Conservation (phyloP, 1,140 invertebrate species). For the Heliconius eleuchia region DNA sequence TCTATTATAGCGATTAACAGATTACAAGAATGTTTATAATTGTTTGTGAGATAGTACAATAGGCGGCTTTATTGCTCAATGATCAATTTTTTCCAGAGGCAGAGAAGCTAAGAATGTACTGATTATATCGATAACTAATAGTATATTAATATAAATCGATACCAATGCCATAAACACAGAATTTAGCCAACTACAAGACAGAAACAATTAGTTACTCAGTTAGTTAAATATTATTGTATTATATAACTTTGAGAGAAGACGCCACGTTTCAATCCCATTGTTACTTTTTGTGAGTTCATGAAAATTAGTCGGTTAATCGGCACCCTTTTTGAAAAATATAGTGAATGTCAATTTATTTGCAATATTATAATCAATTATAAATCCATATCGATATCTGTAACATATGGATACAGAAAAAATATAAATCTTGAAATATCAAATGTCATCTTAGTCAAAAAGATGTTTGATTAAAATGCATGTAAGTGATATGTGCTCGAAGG, state of each 20-base stretch:
- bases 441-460: neutral
- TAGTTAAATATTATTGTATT: constrained; percentile 27
- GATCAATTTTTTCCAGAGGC: no score
- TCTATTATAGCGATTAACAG: no score
- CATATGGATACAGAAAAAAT: neutral
- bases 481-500: neutral
- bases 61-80: no score
- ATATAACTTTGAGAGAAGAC: constrained; percentile 18
- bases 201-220: constrained; percentile 37
- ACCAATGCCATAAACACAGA: constrained; percentile 3
- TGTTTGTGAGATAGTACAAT: no score
- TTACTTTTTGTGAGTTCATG: constrained; percentile 28
- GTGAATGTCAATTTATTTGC: constrained; percentile 27
- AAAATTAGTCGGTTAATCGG: constrained; percentile 37
- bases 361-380: constrained; percentile 12
- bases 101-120: no score
- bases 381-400: neutral
- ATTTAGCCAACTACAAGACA: constrained; percentile 26
- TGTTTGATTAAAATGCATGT: neutral
- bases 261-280: constrained; percentile 28
- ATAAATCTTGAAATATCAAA: neutral
- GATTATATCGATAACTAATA: no score
- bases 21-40: no score
- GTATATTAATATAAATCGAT: neutral
- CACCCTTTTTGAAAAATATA: constrained; percentile 20